Evolutionary conservation across 2,113 vertebrate genomes (phyloP), one percentile per base, ranked within the genome.

Genomic region (Nothobranchius furzeri): DNA sequence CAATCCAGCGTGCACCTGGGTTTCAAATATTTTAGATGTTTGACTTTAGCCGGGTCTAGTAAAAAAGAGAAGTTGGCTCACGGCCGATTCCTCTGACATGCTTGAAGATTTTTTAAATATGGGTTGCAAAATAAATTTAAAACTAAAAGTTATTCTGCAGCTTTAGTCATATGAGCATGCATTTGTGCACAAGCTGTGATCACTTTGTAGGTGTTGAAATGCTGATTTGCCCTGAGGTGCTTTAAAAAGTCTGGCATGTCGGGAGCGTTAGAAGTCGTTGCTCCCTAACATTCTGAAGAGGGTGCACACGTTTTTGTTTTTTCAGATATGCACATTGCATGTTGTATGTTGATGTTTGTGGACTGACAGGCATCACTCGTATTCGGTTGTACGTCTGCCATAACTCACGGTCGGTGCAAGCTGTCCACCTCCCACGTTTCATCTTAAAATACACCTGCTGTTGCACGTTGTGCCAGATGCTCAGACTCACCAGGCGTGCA

Each of bases 181-280:
- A 10, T 53, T 43, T 24, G 40, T 24, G 15, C 36, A 7, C 8
- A 12, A 2, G n/a, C 15, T 42, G 49, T 1, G 13, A 42, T 52
- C 17, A 15, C 8, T 53, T 45, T 54, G 14, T 57, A 51, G 72
- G 43, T 67, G 46, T 55, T 55, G 60, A 67, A 68, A 64, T 67
- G 48, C 25, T 15, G 51, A 49, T 85, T 70, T 60, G 60, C 79
- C 83, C 68, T 62, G 25, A n/a, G 60, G 70, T 30, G 54, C 58
- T 73, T 83, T 78, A 60, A 76, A 78, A 76, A 54, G 75, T 72
- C 64, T 67, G 84, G 69, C 63, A 85, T 73, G 76, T 52, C 50
- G 64, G 55, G 60, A 82, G 78, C 82, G 73, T 57, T 64, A 53
- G 37, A 55, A 25, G 55, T 59, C 61, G 42, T 56, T 2, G 57